Conservation (phyloP, 2,888 invertebrate genomes). For the Amphimallon solstitiale region DNA sequence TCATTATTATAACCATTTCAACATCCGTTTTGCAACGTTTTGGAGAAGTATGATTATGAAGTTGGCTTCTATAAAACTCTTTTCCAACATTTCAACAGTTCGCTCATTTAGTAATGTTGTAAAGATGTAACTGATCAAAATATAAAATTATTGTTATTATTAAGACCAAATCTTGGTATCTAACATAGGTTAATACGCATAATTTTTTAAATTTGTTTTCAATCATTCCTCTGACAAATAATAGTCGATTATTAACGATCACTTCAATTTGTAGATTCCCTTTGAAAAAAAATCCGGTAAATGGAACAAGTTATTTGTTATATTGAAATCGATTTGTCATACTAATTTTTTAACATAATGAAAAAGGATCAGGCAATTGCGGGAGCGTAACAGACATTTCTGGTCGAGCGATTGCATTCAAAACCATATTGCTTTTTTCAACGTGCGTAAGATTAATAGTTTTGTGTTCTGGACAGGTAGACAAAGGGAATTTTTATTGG, state of each 20-base stretch:
- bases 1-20: too few species aligned
- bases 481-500: conserved; percentile 13
- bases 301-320: not conserved
- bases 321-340: conserved; percentile 12
- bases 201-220: not conserved
- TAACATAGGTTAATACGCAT: too few species aligned
- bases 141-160: too few species aligned
- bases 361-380: conserved; percentile 1
- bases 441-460: not conserved
- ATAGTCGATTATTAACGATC: not conserved
- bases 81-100: not conserved
- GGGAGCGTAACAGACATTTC: conserved; percentile 3
- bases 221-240: too few species aligned
- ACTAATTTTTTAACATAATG: not conserved
- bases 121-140: too few species aligned
- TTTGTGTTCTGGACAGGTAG: not conserved
- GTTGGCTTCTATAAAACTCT: too few species aligned
- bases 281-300: not conserved
- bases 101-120: too few species aligned
- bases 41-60: too few species aligned
- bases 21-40: too few species aligned
- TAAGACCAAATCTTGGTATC: too few species aligned
- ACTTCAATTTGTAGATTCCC: not conserved
- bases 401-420: conserved; percentile 8
- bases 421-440: conserved; percentile 1